A percentile compares a stretch with the other conserved stretches of the same genome.
Conservation (phyloP, 2,888 invertebrate species). For the Chrysina gloriosa region DNA sequence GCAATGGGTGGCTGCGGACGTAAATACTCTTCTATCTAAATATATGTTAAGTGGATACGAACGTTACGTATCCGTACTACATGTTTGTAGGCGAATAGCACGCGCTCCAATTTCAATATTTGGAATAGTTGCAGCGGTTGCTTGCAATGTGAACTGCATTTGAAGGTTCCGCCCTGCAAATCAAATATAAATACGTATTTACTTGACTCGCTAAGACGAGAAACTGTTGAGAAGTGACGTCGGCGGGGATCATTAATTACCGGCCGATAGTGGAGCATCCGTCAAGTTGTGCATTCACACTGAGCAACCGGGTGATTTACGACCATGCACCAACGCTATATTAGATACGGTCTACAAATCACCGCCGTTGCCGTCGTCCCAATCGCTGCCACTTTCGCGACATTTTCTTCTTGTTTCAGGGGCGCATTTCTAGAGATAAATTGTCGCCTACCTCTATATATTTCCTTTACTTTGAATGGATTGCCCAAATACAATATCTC, state of each 20-base stretch:
- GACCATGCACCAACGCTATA: slow-evolving; percentile 44
- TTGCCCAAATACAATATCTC: no score
- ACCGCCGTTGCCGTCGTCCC: slow-evolving; percentile 27
- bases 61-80: no score
- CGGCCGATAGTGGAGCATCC: slow-evolving; percentile 51
- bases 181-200: slow-evolving; percentile 28
- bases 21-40: no score
- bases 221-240: slow-evolving; percentile 49
- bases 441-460: slow-evolving; percentile 23
- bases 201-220: slow-evolving; percentile 14
- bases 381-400: slow-evolving; percentile 21
- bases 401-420: slow-evolving; percentile 31
- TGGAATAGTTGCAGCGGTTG: background rate
- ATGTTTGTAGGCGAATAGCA: no score
- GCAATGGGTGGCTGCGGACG: no score
- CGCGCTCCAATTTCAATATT: no score
- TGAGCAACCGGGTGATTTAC: slow-evolving; percentile 52
- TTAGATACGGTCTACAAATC: slow-evolving; percentile 41
- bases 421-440: slow-evolving; percentile 28
- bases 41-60: no score
- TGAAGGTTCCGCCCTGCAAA: background rate
- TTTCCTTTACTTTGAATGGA: slow-evolving; percentile 11
- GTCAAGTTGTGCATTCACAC: slow-evolving; percentile 54
- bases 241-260: slow-evolving; percentile 52
- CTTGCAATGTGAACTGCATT: background rate